Base-by-base conservation (phyloP, 1,140 invertebrate genomes). In the Drosophila mayri region DNA sequence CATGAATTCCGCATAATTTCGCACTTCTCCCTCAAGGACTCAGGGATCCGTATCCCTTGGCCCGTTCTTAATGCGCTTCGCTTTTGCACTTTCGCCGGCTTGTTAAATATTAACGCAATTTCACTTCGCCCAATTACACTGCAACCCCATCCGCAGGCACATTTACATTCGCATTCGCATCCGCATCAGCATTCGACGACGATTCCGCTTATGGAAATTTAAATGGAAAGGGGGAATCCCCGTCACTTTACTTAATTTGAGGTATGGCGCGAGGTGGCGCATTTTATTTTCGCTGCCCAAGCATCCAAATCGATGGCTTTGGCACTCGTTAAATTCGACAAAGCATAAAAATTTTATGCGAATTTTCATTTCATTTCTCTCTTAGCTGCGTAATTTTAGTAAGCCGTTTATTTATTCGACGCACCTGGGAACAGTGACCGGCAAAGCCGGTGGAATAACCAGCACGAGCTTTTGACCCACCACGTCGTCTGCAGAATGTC, bases 31-130 rank as follows among this genome's bases (percentile, higher is more conserved):
- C 61, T 41, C 60, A 90, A 75, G 74, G 58, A 47, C 54, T 35
- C 32, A 16, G 62, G 65, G 22, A 62, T 52, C 57, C 62, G 62
- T 41, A 57, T 58, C 46, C 71, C 28, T 40, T 54, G 38, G 50
- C 30, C 50, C 54, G 32, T 50, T 76, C 55, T 63, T 85, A 64
- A 81, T 79, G 55, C 44, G 40, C 70, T 78, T 85, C 77, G 50
- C 68, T 76, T 83, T 79, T 85, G 65, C 81, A 81, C 74, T 81
- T 79, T 81, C 55, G 64, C 76, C 79, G 52, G 59, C 81, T 90
- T 81, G 78, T 90, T 85, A 90, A 90, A 90, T 90, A 90, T 90
- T 90, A 90, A 90, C 81, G 85, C 86, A 90, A 88, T 88, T 88
- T 75, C 81, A 85, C 85, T 88, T 79, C 72, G 78, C 68, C 85